Evolutionary conservation across 2,113 vertebrate species (phyloP).

Genomic region (Lepus europaeus): DNA sequence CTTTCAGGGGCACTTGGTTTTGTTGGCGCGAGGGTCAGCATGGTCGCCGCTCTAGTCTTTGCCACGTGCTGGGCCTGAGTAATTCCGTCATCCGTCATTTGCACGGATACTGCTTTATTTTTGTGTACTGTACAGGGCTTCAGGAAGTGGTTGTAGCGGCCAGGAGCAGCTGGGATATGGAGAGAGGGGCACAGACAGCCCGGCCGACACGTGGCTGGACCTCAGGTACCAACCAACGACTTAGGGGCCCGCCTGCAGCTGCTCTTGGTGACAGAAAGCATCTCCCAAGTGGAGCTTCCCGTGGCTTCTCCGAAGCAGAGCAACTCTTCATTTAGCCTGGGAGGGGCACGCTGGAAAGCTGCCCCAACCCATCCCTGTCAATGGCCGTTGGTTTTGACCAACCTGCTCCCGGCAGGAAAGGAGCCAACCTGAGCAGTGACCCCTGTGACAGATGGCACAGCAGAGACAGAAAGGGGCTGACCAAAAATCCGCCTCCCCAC

Average conservation of each 20-base stretch:
- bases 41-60: background rate
- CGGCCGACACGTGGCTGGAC: background rate
- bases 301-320: slow-evolving; percentile 24
- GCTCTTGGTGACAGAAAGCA: slow-evolving; percentile 5
- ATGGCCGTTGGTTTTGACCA: slow-evolving; percentile 73
- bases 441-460: slow-evolving; percentile 81
- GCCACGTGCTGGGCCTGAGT: background rate
- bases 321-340: slow-evolving; percentile 4
- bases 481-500: slow-evolving; percentile 73
- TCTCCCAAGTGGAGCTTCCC: slow-evolving; percentile 14
- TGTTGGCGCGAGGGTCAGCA: slow-evolving; percentile 42
- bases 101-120: background rate
- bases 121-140: background rate
- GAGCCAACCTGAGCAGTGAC: slow-evolving; percentile 72
- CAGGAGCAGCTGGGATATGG: background rate
- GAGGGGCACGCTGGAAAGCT: background rate
- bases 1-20: slow-evolving; percentile 28
- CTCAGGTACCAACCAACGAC: background rate
- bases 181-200: background rate
- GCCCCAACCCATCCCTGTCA: slow-evolving; percentile 61
- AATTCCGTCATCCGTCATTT: background rate
- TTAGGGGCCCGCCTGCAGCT: slow-evolving; percentile 29
- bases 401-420: slow-evolving; percentile 78
- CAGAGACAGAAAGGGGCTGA: slow-evolving; percentile 74
- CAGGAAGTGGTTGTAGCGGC: background rate